Conservation (phyloP, 2,797 vertebrate genomes). For the Cirrhinus mrigala region DNA sequence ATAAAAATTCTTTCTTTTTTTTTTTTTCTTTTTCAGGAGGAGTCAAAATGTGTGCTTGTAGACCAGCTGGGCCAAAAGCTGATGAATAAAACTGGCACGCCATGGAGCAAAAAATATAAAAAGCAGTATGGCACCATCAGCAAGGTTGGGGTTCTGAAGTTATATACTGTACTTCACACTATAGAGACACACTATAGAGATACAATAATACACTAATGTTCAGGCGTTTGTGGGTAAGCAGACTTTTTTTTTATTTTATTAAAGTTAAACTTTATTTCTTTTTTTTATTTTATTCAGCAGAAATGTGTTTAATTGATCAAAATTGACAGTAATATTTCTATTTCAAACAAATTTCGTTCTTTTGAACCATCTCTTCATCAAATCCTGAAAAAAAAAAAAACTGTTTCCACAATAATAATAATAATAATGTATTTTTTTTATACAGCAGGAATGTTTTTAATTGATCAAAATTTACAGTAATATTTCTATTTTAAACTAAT, state of each 20-base stretch:
- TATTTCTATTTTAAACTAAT: too few species aligned
- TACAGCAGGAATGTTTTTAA: too few species aligned
- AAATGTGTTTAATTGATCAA: not conserved
- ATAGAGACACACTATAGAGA: too few species aligned
- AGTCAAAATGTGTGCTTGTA: slow-evolving; percentile 78
- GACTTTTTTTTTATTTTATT: not conserved
- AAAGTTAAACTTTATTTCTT: not conserved
- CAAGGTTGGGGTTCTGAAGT: slow-evolving; percentile 80
- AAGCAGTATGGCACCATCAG: slow-evolving; percentile 87
- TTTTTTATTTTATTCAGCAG: too few species aligned
- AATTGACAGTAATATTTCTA: not conserved
- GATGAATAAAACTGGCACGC: slow-evolving; percentile 85
- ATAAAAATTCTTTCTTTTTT: slow-evolving; percentile 50
- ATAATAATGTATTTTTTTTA: too few species aligned
- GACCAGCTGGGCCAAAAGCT: slow-evolving; percentile 94
- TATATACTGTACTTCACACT: not conserved
- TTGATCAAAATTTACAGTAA: too few species aligned
- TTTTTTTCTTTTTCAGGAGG: slow-evolving; percentile 69
- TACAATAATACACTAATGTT: not conserved
- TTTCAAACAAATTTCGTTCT: not conserved
- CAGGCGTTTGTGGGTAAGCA: too few species aligned
- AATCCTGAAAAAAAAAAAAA: not conserved
- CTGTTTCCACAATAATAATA: not conserved
- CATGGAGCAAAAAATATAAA: slow-evolving; percentile 93
- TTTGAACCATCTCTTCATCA: not conserved